Percentiles rank a stretch among this genome's conserved stretches.
Conservation (phyloP, 2,888 invertebrate genomes). For the Geotrupes spiniger region DNA sequence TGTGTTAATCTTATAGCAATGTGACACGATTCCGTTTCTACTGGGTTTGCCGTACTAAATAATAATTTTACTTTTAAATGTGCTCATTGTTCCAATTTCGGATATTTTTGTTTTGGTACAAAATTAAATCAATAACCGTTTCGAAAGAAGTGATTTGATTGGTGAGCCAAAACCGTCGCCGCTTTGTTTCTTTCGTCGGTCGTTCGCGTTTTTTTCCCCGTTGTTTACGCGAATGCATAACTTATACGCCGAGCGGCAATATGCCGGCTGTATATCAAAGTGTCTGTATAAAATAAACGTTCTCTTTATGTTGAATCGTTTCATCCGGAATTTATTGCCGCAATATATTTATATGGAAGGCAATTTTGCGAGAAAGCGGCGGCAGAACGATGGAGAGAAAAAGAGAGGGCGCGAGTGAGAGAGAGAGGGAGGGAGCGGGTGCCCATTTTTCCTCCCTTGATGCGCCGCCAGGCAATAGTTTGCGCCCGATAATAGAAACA, state of each 20-base stretch:
- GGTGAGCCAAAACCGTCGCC: too few relatives aligned
- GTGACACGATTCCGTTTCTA: too few relatives aligned
- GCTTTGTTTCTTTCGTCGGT: too few relatives aligned
- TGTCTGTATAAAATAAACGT: slow-evolving; percentile 49
- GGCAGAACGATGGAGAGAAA: slow-evolving; percentile 12
- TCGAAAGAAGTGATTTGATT: too few relatives aligned
- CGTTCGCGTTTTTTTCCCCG: too few relatives aligned
- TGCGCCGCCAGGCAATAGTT: slow-evolving; percentile 45
- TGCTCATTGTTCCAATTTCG: too few relatives aligned
- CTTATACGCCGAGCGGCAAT: slow-evolving; percentile 7
- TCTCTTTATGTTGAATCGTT: slow-evolving; percentile 50
- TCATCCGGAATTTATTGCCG: slow-evolving; percentile 48
- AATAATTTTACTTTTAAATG: too few relatives aligned
- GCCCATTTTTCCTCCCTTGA: slow-evolving; percentile 31
- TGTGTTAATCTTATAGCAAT: too few relatives aligned
- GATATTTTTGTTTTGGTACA: too few relatives aligned
- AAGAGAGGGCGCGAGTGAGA: slow-evolving; percentile 8
- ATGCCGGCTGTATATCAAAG: slow-evolving; percentile 29
- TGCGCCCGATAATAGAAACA: slow-evolving; percentile 52
- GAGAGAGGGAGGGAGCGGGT: neutral
- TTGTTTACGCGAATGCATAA: too few relatives aligned
- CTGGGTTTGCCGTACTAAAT: too few relatives aligned
- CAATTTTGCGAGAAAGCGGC: slow-evolving; percentile 45
- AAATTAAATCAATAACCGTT: too few relatives aligned
- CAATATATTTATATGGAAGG: slow-evolving; percentile 54